Conservation (phyloP, 1,140 invertebrate species). For the Zaprionus gabonicus region DNA sequence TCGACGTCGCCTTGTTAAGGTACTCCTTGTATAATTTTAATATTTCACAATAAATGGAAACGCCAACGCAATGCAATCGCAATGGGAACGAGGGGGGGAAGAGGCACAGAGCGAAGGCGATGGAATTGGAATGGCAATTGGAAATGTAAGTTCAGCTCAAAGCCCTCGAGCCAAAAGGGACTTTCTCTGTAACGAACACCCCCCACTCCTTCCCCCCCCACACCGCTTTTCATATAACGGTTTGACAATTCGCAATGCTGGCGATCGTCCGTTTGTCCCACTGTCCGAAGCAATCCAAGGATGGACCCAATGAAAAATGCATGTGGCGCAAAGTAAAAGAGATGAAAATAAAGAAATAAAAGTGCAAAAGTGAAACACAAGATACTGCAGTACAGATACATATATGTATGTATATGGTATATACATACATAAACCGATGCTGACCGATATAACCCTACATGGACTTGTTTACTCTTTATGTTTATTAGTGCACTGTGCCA, state of each 20-base stretch:
- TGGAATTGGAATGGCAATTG: conserved; percentile 22
- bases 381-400: conserved; percentile 49
- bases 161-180: conserved; percentile 40
- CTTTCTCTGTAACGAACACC: conserved; percentile 54
- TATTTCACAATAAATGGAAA: conserved; percentile 79
- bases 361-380: conserved; percentile 37
- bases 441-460: conserved; percentile 74
- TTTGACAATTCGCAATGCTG: conserved; percentile 74
- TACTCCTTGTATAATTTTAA: conserved; percentile 74
- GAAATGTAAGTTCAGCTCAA: conserved; percentile 34
- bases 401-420: conserved; percentile 4
- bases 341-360: conserved; percentile 39
- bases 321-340: conserved; percentile 47
- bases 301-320: conserved; percentile 70
- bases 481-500: conserved; percentile 67
- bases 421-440: conserved; percentile 46
- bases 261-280: conserved; percentile 4
- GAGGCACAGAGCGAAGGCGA: background rate
- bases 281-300: conserved; percentile 23
- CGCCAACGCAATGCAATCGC: conserved; percentile 47
- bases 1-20: conserved; percentile 42
- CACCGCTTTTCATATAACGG: conserved; percentile 54
- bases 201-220: background rate
- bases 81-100: background rate
- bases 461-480: conserved; percentile 80